phyloP scores from a whole-genome alignment of 2,888 invertebrate genomes.

The Adelognathus sp. region DNA sequence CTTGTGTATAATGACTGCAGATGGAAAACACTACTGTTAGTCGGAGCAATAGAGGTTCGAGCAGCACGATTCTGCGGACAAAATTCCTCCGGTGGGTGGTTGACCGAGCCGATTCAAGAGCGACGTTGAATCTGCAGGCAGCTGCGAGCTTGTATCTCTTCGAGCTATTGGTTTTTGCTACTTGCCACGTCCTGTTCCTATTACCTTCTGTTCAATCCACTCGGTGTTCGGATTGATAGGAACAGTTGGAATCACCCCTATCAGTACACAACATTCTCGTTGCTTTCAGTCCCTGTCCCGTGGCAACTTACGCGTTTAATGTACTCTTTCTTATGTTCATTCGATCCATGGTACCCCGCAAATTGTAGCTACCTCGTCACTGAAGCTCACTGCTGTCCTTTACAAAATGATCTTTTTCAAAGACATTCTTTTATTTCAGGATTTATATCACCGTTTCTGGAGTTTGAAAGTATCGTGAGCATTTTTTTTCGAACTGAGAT shows the following conservation, averaged over 20 bases:
- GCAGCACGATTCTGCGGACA: neutral
- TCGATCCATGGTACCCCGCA: neutral
- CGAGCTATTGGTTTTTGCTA: constrained; percentile 22
- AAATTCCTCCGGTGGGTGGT: neutral
- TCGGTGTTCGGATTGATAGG: constrained; percentile 44
- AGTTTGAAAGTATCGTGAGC: neutral
- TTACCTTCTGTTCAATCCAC: constrained; percentile 4
- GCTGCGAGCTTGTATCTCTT: constrained; percentile 11
- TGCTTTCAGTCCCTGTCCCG: constrained; percentile 28
- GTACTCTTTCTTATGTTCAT: constrained; percentile 45
- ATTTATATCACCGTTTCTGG: neutral
- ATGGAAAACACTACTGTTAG: neutral
- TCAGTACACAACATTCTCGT: constrained; percentile 38
- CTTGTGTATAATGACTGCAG: too few relatives aligned
- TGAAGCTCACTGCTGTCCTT: neutral
- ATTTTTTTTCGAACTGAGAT: neutral
- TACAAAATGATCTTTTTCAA: neutral
- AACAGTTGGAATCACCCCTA: constrained; percentile 35
- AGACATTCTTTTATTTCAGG: neutral
- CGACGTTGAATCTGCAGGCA: neutral
- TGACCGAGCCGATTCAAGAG: neutral
- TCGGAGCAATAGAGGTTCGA: neutral
- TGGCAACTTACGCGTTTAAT: constrained; percentile 35
- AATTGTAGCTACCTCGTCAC: neutral
- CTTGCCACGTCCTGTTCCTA: neutral